phyloP scores from a whole-genome alignment of 1,140 invertebrate genomes.

The Whitmania pigra region DNA sequence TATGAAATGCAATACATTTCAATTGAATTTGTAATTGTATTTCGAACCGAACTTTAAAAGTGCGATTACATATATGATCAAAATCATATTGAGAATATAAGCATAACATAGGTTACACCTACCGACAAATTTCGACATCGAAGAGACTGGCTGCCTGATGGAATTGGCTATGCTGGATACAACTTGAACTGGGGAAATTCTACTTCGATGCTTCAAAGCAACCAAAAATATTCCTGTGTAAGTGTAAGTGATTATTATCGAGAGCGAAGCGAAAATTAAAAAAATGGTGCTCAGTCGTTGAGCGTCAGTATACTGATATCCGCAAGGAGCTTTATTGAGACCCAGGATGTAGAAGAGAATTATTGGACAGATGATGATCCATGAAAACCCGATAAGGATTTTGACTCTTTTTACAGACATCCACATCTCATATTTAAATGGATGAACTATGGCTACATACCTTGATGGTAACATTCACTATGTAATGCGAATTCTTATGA shows the following conservation, averaged over 20 bases:
- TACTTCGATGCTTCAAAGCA: background rate
- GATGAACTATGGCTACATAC: slow-evolving; percentile 7
- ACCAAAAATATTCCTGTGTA: slow-evolving; percentile 1
- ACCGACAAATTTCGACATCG: no score
- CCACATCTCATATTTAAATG: slow-evolving; percentile 2
- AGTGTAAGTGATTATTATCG: background rate
- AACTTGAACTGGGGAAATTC: background rate
- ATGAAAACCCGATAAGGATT: background rate
- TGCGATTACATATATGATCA: no score
- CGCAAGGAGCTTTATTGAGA: background rate
- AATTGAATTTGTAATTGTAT: no score
- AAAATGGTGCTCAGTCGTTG: background rate
- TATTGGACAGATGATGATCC: background rate
- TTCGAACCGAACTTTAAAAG: no score
- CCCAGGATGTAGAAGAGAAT: background rate
- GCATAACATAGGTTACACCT: no score
- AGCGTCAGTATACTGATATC: background rate
- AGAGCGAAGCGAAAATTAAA: background rate
- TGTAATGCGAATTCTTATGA: background rate
- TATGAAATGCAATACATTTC: no score
- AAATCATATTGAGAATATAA: no score
- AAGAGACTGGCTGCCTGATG: no score
- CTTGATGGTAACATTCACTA: background rate
- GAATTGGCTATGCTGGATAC: no score
- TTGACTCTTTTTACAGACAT: background rate